Base-by-base conservation (phyloP, 2,888 invertebrate genomes). In the Lacanobia wlatinum region DNA sequence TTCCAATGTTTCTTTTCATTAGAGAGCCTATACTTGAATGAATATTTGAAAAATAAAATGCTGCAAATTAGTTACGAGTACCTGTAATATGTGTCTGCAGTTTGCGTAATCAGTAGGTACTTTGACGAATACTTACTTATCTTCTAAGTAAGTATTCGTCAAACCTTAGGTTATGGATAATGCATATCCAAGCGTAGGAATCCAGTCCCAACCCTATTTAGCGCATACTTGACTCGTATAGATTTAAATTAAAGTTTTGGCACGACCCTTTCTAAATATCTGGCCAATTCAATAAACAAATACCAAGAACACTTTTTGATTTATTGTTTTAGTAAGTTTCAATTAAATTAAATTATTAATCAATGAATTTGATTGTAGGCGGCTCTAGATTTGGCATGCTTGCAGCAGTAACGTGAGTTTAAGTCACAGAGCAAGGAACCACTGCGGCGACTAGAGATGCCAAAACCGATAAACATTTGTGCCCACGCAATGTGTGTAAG, bases 321-420 rank as follows among this genome's bases (percentile, higher is more conserved):
- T 78, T 73, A 80, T 65, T 73, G 64, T 56, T 67, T 68, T 67
- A 70, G 67, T 68, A 79, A 74, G 68, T 65, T 82, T 74, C 70
- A 83, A 70, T 78, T 78, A 70, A 82, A 80, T 81, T 81, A 81
- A 73, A 78, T 81, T 68, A 81, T 83, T 79, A 74, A 81, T 81
- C 80, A 83, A 67, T 34, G 9, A 56, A 73, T 66, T 21, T 69
- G 58, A 60, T 70, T 74, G 67, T 73, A 65, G 83, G 80, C 79
- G 69, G 55, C 66, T 50, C 82, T 65, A 68, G 67, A 73, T 84
- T 81, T 73, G 84, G 82, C 53, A 73, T 65, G 85, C 85, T 84
- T 59, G 68, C 53, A 82, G 78, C 73, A 64, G 38, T 61, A 55
- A 72, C 78, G 69, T 53, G 80, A 73, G 66, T 50, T 70, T 52